A percentile compares a stretch with the other conserved stretches of the same genome.
phyloP scores from a whole-genome alignment of 1,140 invertebrate genomes.

The Acromyrmex charruanus region DNA sequence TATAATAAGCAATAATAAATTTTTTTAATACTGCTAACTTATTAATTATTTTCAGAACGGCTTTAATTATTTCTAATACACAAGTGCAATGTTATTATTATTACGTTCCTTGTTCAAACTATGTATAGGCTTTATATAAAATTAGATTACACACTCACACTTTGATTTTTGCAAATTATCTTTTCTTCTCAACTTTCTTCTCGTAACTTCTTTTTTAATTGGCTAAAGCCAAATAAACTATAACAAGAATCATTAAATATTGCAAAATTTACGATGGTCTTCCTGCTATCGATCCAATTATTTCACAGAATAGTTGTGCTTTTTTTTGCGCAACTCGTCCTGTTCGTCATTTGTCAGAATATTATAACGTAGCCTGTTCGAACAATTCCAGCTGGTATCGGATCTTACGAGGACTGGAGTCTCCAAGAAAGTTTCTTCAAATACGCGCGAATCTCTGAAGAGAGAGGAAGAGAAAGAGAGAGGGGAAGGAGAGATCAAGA shows the following conservation, averaged over 20 bases:
- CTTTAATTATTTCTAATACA: not conserved
- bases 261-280: conserved; percentile 1
- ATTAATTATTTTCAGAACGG: not conserved
- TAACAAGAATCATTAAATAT: conserved; percentile 9
- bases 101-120: not conserved
- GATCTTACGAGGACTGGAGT: not conserved
- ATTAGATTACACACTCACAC: not conserved
- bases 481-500: not conserved
- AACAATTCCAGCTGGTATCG: not conserved
- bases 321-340: not conserved
- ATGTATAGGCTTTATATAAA: not conserved
- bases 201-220: conserved; percentile 7
- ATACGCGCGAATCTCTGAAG: conserved; percentile 32
- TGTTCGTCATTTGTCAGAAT: conserved; percentile 53
- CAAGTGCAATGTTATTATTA: not conserved
- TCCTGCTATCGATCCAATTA: conserved; percentile 47
- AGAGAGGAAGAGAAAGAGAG: not conserved
- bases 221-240: not conserved
- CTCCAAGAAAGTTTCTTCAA: conserved; percentile 34
- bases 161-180: not conserved
- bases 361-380: conserved; percentile 31
- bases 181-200: not conserved
- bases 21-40: not conserved
- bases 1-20: conserved; percentile 18
- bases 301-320: not conserved